Conservation (phyloP, 1,140 invertebrate species). For the Bombus consobrinus region DNA sequence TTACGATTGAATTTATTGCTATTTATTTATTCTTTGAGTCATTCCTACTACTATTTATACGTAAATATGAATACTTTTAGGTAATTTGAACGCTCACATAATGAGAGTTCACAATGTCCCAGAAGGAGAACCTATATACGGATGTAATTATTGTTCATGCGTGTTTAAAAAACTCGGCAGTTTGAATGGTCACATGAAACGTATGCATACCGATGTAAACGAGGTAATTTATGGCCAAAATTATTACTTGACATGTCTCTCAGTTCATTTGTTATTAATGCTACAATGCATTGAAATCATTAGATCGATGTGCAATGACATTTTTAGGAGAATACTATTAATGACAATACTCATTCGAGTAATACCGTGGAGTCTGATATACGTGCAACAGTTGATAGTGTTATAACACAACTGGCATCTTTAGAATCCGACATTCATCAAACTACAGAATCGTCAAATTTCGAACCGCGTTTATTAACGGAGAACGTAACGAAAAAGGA, state of each 20-base stretch:
- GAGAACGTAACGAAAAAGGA: slow-evolving; percentile 74
- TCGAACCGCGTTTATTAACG: background rate
- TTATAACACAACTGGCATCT: slow-evolving; percentile 69
- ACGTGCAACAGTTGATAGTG: slow-evolving; percentile 68
- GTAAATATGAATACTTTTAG: slow-evolving; percentile 69
- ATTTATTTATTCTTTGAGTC: background rate
- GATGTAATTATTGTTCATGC: slow-evolving; percentile 88
- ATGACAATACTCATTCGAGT: background rate
- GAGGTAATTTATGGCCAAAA: slow-evolving; percentile 44
- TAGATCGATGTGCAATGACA: background rate
- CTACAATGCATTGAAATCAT: background rate
- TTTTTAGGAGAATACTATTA: slow-evolving; percentile 11
- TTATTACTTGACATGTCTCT: background rate
- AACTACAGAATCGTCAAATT: slow-evolving; percentile 5
- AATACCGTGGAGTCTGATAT: slow-evolving; percentile 67
- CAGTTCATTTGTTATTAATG: background rate
- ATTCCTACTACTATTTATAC: background rate
- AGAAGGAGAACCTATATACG: slow-evolving; percentile 83
- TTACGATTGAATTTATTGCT: background rate
- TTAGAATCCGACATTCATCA: slow-evolving; percentile 61
- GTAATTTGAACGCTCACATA: slow-evolving; percentile 88
- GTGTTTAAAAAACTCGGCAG: slow-evolving; percentile 88
- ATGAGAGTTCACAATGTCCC: slow-evolving; percentile 86
- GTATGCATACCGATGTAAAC: slow-evolving; percentile 78
- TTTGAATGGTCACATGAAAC: slow-evolving; percentile 88